Evolutionary conservation across 2,797 vertebrate genomes (phyloP).

Genomic region (Balearica regulorum): DNA sequence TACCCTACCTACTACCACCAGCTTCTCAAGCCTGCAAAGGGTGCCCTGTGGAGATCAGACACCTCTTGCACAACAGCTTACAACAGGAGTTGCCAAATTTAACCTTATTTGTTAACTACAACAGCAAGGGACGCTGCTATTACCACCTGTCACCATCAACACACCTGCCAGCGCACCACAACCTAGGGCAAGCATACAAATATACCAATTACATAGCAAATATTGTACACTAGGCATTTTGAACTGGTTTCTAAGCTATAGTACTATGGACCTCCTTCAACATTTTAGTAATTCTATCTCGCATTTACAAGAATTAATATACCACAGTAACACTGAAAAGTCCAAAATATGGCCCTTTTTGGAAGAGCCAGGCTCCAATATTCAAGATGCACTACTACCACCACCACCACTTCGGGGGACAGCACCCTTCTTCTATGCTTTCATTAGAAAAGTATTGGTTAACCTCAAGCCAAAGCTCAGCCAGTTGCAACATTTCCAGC

Average conservation of each 20-base stretch:
- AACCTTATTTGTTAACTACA: background rate
- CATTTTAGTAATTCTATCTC: background rate
- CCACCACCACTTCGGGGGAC: background rate
- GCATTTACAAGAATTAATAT: background rate
- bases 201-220: background rate
- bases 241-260: background rate
- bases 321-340: background rate
- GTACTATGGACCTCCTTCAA: background rate
- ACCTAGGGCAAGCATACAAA: background rate
- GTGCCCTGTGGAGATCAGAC: background rate
- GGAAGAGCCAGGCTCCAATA: background rate
- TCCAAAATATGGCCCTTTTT: fast-evolving
- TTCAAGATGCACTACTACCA: background rate
- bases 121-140: background rate
- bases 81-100: background rate
- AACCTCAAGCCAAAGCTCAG: background rate
- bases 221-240: fast-evolving
- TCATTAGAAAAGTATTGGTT: background rate
- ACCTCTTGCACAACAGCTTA: background rate
- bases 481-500: background rate
- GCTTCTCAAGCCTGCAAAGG: background rate
- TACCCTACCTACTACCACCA: background rate
- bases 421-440: background rate
- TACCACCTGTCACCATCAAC: background rate
- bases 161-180: background rate